Conservation (phyloP, 2,113 vertebrate genomes). For the Rhinogobius similis region DNA sequence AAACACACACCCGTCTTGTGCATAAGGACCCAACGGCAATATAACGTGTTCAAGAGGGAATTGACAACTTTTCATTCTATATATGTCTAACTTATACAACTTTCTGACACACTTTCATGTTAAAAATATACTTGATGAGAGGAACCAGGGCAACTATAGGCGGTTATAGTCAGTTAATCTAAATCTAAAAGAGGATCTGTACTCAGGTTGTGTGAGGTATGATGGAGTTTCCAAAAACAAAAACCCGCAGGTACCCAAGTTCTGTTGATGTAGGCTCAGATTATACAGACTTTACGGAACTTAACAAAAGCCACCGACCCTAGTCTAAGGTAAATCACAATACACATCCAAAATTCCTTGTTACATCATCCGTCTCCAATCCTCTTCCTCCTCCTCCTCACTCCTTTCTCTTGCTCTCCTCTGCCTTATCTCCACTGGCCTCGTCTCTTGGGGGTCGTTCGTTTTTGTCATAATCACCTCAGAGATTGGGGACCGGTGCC, state of each 20-base stretch:
- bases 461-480: conserved; percentile 80
- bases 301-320: neutral
- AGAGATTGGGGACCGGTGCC: conserved; percentile 77
- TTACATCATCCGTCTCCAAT: conserved; percentile 71
- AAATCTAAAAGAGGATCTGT: neutral
- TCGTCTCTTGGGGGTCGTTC: conserved; percentile 71
- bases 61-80: neutral
- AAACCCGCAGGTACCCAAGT: neutral
- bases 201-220: neutral
- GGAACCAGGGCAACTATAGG: neutral
- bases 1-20: neutral
- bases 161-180: too few relatives aligned
- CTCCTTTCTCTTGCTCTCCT: conserved; percentile 57
- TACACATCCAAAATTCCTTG: conserved; percentile 62
- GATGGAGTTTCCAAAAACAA: neutral
- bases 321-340: conserved; percentile 50
- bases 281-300: neutral
- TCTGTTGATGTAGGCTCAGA: neutral
- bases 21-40: neutral
- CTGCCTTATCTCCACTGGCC: conserved; percentile 71
- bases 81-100: neutral
- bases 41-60: neutral
- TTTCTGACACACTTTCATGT: too few relatives aligned
- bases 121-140: neutral
- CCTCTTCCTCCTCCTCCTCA: conserved; percentile 58